Percentiles rank a stretch among this genome's conserved stretches.
phyloP scores from a whole-genome alignment of 2,113 vertebrate species.

The Microcebus tavaratra region DNA sequence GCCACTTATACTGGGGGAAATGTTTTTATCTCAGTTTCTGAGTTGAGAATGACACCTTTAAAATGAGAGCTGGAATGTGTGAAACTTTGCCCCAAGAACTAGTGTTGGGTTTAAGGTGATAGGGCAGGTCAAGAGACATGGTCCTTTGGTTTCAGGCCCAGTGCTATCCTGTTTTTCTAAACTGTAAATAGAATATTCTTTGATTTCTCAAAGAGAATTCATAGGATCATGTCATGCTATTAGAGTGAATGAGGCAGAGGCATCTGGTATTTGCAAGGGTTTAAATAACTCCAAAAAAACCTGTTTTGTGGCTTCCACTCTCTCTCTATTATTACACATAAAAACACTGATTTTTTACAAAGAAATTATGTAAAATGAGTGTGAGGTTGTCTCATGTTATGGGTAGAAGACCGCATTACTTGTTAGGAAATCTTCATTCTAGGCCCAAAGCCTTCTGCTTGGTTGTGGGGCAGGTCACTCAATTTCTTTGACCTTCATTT shows the following conservation, averaged over 20 bases:
- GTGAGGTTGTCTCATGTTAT: not conserved
- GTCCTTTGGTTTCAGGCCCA: not conserved
- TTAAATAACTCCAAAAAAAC: constrained; percentile 33
- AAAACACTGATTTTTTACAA: constrained; percentile 13
- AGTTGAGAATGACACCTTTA: constrained; percentile 49
- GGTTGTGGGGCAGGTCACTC: not conserved
- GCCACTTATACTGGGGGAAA: constrained; percentile 27
- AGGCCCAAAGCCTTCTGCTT: not conserved
- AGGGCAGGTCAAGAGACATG: not conserved
- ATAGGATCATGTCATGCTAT: not conserved
- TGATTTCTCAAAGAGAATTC: constrained; percentile 18
- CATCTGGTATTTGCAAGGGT: not conserved
- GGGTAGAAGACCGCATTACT: not conserved
- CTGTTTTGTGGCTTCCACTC: not conserved
- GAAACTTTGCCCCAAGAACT: constrained; percentile 35
- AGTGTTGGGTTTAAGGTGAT: not conserved
- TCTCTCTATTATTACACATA: not conserved
- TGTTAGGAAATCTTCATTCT: not conserved
- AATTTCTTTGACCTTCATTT: constrained; percentile 4
- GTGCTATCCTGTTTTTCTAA: not conserved
- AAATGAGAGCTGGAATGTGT: constrained; percentile 53
- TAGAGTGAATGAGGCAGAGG: not conserved
- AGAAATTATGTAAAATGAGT: not conserved
- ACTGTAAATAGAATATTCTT: not conserved
- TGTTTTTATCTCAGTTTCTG: constrained; percentile 66